Conservation (phyloP, 2,113 vertebrate genomes). For the Apaloderma vittatum region DNA sequence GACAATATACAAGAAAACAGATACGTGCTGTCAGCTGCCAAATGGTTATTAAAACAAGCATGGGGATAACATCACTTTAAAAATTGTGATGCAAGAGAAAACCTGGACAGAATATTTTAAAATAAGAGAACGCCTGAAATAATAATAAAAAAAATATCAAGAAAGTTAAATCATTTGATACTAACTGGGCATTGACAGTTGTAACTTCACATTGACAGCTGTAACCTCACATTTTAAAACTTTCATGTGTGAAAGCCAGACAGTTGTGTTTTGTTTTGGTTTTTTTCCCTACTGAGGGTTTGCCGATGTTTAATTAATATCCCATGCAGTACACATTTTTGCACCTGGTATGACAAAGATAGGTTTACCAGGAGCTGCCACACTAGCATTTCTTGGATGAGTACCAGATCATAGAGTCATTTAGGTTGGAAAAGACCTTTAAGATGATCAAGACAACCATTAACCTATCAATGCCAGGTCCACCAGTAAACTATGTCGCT, state of each 20-base stretch:
- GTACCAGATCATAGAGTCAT: background rate
- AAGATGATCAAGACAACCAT: too few species aligned
- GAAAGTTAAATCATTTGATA: background rate
- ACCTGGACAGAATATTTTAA: background rate
- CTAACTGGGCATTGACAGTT: background rate
- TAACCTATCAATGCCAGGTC: too few species aligned
- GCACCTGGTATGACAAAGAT: background rate
- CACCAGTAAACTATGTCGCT: too few species aligned
- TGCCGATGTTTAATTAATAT: background rate
- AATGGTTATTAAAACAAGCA: background rate
- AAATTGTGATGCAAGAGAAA: background rate
- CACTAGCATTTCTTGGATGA: background rate
- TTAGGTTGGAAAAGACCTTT: too few species aligned
- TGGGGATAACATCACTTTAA: background rate
- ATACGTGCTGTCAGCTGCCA: background rate
- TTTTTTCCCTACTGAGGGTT: background rate
- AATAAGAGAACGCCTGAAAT: background rate
- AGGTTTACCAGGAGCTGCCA: background rate
- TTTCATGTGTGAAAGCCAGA: background rate
- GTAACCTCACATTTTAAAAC: background rate
- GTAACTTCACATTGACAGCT: background rate
- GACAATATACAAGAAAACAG: background rate
- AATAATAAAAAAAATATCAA: background rate
- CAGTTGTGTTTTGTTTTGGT: rapidly evolving
- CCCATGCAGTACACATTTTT: background rate